Evolutionary conservation across 2,113 vertebrate species (phyloP).

Genomic region (Nestor notabilis): DNA sequence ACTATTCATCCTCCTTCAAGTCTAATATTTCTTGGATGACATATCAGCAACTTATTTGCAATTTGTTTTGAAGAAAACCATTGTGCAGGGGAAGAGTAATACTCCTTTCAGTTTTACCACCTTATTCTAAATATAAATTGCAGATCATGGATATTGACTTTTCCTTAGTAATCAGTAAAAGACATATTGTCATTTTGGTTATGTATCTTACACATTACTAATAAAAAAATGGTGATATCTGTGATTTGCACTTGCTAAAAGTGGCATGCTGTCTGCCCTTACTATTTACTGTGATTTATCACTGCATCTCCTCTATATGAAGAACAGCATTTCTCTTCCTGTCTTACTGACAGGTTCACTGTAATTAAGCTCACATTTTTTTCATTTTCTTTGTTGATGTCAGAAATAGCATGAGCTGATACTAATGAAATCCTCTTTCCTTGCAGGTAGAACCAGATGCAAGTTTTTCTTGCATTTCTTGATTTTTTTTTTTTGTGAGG

Average conservation of each 20-base stretch:
- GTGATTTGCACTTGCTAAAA: background rate
- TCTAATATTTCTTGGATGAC: constrained; percentile 12
- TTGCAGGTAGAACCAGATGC: background rate
- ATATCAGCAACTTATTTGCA: background rate
- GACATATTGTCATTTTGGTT: background rate
- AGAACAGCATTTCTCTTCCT: background rate
- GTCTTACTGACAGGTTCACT: background rate
- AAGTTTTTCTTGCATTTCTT: background rate
- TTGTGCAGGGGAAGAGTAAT: background rate
- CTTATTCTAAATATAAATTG: background rate
- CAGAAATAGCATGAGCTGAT: background rate
- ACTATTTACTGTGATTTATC: background rate
- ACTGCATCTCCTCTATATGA: background rate
- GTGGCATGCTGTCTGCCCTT: background rate
- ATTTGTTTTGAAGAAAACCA: background rate
- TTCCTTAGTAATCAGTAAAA: background rate
- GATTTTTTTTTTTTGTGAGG: background rate
- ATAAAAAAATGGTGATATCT: background rate
- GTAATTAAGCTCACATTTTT: background rate
- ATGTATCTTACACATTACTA: background rate
- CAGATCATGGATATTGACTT: background rate
- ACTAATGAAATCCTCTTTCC: background rate
- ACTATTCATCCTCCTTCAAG: constrained; percentile 42
- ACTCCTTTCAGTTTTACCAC: background rate
- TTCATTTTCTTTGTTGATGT: background rate